Evolutionary conservation across 2,797 vertebrate genomes (phyloP).

Genomic region (Carapus acus): DNA sequence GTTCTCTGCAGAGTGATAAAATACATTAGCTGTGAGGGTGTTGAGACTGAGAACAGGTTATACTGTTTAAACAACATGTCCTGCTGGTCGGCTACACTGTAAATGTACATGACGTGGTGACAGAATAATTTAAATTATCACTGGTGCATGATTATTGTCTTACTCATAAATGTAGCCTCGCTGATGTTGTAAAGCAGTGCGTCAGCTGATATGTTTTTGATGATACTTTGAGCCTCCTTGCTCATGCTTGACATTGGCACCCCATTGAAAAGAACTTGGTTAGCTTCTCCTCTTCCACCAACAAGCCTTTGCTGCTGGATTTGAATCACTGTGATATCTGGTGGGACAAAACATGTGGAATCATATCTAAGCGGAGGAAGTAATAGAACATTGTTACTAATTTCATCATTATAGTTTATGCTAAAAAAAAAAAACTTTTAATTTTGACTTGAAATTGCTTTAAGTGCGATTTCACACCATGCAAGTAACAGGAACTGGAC

Average conservation of each 20-base stretch:
- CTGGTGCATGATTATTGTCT: slow-evolving; percentile 5
- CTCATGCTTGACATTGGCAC: slow-evolving; percentile 17
- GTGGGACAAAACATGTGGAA: slow-evolving; percentile 7
- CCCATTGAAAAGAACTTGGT: slow-evolving; percentile 56
- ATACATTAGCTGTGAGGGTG: not conserved
- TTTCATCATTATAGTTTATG: too few relatives aligned
- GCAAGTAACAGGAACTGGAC: too few relatives aligned
- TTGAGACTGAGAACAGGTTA: not conserved
- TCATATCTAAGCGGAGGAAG: too few relatives aligned
- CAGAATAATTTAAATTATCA: not conserved
- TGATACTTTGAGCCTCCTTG: slow-evolving; percentile 34
- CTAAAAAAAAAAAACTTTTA: too few relatives aligned
- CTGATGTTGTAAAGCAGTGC: slow-evolving; percentile 14
- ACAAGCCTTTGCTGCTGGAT: slow-evolving; percentile 51
- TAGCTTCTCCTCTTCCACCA: slow-evolving; percentile 21
- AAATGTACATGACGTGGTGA: not conserved
- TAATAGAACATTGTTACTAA: too few relatives aligned
- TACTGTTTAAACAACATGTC: not conserved
- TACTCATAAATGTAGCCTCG: slow-evolving; percentile 43
- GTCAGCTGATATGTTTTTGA: slow-evolving; percentile 37
- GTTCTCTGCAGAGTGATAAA: slow-evolving; percentile 38
- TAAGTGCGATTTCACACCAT: too few relatives aligned
- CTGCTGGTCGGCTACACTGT: not conserved
- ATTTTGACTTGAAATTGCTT: too few relatives aligned
- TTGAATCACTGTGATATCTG: slow-evolving; percentile 56